Evolutionary conservation across 2,888 invertebrate genomes (phyloP), one percentile per base, ranked within the genome.

Genomic region (Neoscelio sp.): DNA sequence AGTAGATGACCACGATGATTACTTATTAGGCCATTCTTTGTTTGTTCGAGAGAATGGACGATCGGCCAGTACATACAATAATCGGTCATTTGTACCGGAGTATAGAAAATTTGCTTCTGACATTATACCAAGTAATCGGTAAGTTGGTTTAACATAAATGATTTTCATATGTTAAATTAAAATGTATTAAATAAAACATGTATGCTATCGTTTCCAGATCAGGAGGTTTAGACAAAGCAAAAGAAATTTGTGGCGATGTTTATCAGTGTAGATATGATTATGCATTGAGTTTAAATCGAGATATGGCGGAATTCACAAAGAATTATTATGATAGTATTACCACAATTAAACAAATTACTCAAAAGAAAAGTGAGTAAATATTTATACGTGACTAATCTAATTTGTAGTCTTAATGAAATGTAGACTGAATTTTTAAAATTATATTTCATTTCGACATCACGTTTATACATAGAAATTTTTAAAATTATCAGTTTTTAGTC

Each of bases 201-300:
- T n/a, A n/a, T n/a, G n/a, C n/a, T n/a, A n/a, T 80, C n/a, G n/a
- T n/a, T n/a, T n/a, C 12, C 82, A 92, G 91, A 56, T 92, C 94
- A 0, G 91, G 92, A 5, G 95, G 95, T 81, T 91, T 94, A 26
- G 90, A 91, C 0, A 91, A 92, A 48, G 96, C 96, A 0, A 91
- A 92, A 44, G 94, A 94, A 52, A 90, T 96, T 7, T 98, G 97
- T 85, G 95, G 95, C 48, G 94, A 95, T 60, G 95, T 95, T 0
- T 95, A 96, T 89, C 96, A 97, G 86, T 98, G 98, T 89, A 93
- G 94, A 83, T 98, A 95, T 86, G 98, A 98, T 88, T 98, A 95
- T 87, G 95, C 96, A 0, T 94, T 97, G 93, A 96, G 96, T 0
- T 91, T 97, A 1, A 95, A 96, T 89, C 92, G 95, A 80, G 96